Evolutionary conservation across 2,888 invertebrate genomes (phyloP).

Genomic region (Dynastes tityus): DNA sequence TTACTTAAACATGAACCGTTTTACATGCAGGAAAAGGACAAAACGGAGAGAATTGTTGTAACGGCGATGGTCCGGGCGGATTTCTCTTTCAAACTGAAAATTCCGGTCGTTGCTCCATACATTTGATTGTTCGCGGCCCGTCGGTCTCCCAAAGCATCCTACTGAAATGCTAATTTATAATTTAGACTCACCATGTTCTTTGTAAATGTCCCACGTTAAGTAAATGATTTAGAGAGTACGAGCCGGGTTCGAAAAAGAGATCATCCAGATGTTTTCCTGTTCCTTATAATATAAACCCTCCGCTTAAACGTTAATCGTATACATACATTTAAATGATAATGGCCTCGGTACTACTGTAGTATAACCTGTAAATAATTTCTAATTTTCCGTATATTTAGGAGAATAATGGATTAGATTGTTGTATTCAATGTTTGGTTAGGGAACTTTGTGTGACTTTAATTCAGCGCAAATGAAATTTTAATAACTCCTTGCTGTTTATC

Average conservation of each 20-base stretch:
- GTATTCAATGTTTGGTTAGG: background rate
- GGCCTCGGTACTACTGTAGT: background rate
- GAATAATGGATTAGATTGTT: conserved; percentile 14
- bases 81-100: conserved; percentile 53
- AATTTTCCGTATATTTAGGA: conserved; percentile 16
- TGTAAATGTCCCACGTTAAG: conserved; percentile 49
- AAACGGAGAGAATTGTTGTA: conserved; percentile 38
- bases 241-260: conserved; percentile 41
- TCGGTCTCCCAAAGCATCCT: conserved; percentile 55
- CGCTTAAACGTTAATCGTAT: background rate
- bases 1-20: conserved; percentile 47
- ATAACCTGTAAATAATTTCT: conserved; percentile 31
- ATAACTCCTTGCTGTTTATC: background rate
- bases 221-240: conserved; percentile 47
- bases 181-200: conserved; percentile 47
- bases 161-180: conserved; percentile 50
- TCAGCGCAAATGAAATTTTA: background rate
- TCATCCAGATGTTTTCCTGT: conserved; percentile 39
- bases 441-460: background rate
- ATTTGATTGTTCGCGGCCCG: conserved; percentile 64
- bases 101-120: conserved; percentile 61
- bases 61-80: conserved; percentile 50
- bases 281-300: conserved; percentile 27
- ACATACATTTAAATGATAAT: conserved; percentile 26
- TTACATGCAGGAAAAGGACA: conserved; percentile 46